Evolutionary conservation across 2,113 vertebrate genomes (phyloP), one percentile per base, ranked within the genome.

Genomic region (Gobiocypris rarus): DNA sequence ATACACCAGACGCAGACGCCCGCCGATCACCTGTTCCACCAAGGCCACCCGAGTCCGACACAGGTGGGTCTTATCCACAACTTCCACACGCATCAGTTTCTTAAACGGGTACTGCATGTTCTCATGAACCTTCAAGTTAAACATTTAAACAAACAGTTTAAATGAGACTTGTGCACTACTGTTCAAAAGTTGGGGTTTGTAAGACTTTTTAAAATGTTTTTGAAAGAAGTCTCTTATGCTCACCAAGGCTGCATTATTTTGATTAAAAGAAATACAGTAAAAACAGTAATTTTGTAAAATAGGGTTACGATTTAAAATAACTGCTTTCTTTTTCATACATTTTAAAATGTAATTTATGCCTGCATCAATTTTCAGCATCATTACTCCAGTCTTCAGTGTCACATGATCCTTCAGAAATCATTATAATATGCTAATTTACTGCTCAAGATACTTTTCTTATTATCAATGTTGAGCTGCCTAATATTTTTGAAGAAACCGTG

Each of bases 81-180:
- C 98, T 91, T 99, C 98, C 4, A 99, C 97, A 85, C 97, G 95
- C 98, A 99, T 99, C 87, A 96, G 95, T 88, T 97, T 95, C 91
- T 98, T 99, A 93, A 99, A 98, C 0, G 97, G 96, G 87, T 98
- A 99, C 91, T 99, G 97, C 96, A 96, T 94, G 86, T 96, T 97
- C 87, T 99, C 97, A 5, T 96, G 96, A 80, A 99, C 97, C 98
- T 99, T 70, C 9, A 10, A 75, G 43, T 73, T 6, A 43, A 19
- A 11, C 43, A 9, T 41, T 45, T 41, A 50, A 15, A 61, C 34
- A 31, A n/a, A 61, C 9, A 22, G 28, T 11, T 50, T 11, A 10
- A 41, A 63, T 26, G 26, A 73, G 3, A 58, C 26, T 38, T n/a
- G 24, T 38, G 34, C 67, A 38, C 63, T 19, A 19, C 63, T 5